Evolutionary conservation across 1,140 invertebrate genomes (phyloP).

Genomic region (Andricus grossulariae): DNA sequence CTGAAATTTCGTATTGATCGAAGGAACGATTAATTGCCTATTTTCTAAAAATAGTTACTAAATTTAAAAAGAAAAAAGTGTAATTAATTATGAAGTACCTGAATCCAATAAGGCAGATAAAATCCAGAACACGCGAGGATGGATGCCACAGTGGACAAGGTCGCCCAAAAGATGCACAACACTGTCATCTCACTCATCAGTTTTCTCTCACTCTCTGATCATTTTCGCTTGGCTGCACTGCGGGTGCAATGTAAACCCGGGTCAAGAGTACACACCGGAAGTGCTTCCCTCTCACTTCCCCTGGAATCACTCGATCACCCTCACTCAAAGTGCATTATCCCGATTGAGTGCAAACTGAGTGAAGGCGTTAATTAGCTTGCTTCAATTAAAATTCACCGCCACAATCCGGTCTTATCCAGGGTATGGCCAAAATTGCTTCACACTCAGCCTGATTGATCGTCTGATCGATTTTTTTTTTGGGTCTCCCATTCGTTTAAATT

Average conservation of each 20-base stretch:
- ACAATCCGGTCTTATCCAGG: neutral
- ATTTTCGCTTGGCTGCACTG: slow-evolving; percentile 47
- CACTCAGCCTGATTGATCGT: neutral
- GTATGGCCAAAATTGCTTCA: neutral
- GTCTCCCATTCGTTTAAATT: neutral
- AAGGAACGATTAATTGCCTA: no score
- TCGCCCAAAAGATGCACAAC: slow-evolving; percentile 81
- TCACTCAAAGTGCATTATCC: slow-evolving; percentile 34
- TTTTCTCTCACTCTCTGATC: slow-evolving; percentile 49
- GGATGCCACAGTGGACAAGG: slow-evolving; percentile 79
- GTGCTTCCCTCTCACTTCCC: neutral
- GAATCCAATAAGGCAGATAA: slow-evolving; percentile 84
- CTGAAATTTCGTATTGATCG: no score
- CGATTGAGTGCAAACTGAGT: neutral
- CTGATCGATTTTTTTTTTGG: neutral
- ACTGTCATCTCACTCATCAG: slow-evolving; percentile 74
- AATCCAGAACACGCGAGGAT: slow-evolving; percentile 81
- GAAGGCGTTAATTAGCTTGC: neutral
- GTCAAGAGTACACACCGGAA: slow-evolving; percentile 20
- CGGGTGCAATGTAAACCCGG: slow-evolving; percentile 39
- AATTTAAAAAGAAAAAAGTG: no score
- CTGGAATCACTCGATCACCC: slow-evolving; percentile 33
- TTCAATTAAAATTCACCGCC: neutral
- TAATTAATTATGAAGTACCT: slow-evolving; percentile 69
- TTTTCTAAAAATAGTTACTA: no score